Evolutionary conservation across 2,888 invertebrate species (phyloP).

Genomic region (Sphecodes monilicornis): DNA sequence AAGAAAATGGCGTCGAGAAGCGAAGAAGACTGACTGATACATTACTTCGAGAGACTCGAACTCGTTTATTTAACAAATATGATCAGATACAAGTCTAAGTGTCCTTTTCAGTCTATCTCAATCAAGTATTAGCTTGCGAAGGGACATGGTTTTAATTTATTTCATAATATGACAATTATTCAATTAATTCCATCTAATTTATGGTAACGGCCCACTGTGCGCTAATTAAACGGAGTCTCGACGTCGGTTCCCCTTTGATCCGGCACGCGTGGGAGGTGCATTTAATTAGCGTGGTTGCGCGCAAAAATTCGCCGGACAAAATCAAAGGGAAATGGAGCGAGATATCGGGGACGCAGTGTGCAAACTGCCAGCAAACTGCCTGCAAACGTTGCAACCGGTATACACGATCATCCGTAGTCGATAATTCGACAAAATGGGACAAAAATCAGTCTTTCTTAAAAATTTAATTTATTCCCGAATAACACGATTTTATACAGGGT

Average conservation of each 20-base stretch:
- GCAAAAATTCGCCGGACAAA: not conserved
- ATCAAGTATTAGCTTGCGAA: no score
- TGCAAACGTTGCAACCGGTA: slow-evolving; percentile 1
- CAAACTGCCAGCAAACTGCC: not conserved
- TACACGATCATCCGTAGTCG: not conserved
- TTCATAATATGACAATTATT: not conserved
- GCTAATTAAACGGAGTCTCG: not conserved
- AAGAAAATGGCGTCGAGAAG: no score
- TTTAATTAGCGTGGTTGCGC: not conserved
- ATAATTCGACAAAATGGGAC: not conserved
- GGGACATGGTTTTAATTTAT: not conserved
- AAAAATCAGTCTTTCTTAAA: no score
- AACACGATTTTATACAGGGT: no score
- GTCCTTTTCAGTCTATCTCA: no score
- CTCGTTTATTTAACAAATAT: no score
- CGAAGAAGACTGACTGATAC: no score
- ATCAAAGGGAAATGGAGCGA: not conserved
- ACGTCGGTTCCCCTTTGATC: not conserved
- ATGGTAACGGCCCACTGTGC: not conserved
- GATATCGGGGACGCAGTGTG: not conserved
- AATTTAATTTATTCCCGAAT: no score
- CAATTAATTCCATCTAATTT: not conserved
- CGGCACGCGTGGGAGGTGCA: not conserved
- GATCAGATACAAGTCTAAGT: no score
- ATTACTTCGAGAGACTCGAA: no score